Evolutionary conservation across 2,888 invertebrate species (phyloP).

Genomic region (Dinocampus coccinellae): DNA sequence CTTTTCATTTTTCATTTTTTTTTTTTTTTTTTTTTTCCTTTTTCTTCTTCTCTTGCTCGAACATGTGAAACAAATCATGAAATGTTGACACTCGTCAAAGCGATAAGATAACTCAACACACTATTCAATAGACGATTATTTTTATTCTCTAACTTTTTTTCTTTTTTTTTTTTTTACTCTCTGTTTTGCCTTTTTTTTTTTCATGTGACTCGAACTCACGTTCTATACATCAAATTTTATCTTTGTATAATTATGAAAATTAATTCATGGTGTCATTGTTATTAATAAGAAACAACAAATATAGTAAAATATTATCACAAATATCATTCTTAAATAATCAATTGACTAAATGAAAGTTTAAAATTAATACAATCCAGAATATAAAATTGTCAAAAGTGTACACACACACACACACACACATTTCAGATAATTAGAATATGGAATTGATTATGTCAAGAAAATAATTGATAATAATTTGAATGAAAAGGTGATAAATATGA

Average conservation of each 20-base stretch:
- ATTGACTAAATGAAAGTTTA: not conserved
- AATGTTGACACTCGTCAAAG: conserved; percentile 11
- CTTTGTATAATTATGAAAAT: not conserved
- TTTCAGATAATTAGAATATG: not conserved
- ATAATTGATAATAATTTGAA: not conserved
- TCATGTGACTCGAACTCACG: not conserved
- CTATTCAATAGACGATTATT: conserved; percentile 14
- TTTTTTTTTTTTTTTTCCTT: not conserved
- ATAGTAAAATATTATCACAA: not conserved
- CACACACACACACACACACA: not conserved
- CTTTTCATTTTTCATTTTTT: too few species aligned
- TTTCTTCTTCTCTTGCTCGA: not conserved
- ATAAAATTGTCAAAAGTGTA: not conserved
- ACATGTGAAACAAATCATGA: not conserved
- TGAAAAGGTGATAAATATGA: not conserved
- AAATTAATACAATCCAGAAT: not conserved
- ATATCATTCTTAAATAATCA: not conserved
- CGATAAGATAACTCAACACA: conserved; percentile 11
- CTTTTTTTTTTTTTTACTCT: too few species aligned
- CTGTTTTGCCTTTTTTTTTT: not conserved
- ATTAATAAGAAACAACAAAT: too few species aligned
- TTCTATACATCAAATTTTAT: not conserved
- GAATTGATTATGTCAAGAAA: not conserved
- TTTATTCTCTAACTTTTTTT: not conserved
- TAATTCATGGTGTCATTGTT: not conserved